Evolutionary conservation across 1,140 invertebrate species (phyloP), one percentile per base, ranked within the genome.

Genomic region (Pomacea maculata): DNA sequence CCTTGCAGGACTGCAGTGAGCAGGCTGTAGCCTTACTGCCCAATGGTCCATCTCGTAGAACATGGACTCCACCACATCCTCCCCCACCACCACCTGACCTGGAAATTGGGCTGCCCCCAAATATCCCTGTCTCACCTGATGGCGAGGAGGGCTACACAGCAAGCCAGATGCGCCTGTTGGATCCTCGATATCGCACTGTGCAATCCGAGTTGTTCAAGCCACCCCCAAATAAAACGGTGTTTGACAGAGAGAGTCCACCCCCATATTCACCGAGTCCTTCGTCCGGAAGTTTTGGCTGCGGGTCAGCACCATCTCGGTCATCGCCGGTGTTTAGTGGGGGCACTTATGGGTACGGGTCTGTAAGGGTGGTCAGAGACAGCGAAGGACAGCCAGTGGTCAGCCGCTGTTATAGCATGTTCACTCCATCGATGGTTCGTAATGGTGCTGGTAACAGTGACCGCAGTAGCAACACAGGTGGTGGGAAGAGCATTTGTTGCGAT

Each of bases 211-310:
- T 94, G 85, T 94, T 95, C 83, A 92, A 94, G 83, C 93, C 94
- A 79, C 94, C 95, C 54, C 95, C 95, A 29, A 95, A 95, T 86
- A 93, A 94, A 86, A 95, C 94, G 64, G 93, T 95, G 55, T 93
- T 93, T 86, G 94, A 95, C 84, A 93, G 94, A 81, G 94, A 94
- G 85, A 94, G 93, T 83, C 94, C 94, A 75, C 94, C 94, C 55
- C 94, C 94, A 86, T 91, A 94, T 82, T 94, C 93, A 73, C 93
- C 78, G 25, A 78, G 25, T 25, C 79, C 82, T 14, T 71, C 77
- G 15, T 70, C 68, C 1, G 71, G 70, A 54, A 72, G 45, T 34
- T 64, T 73, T 61, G 52, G 21, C 21, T 21, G 29, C 55, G 78
- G 70, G 29, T 63, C n/a, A 67, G 65, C n/a, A n/a, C 75, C 21